phyloP scores from a whole-genome alignment of 2,797 vertebrate species.

The Thripadectes ignobilis region DNA sequence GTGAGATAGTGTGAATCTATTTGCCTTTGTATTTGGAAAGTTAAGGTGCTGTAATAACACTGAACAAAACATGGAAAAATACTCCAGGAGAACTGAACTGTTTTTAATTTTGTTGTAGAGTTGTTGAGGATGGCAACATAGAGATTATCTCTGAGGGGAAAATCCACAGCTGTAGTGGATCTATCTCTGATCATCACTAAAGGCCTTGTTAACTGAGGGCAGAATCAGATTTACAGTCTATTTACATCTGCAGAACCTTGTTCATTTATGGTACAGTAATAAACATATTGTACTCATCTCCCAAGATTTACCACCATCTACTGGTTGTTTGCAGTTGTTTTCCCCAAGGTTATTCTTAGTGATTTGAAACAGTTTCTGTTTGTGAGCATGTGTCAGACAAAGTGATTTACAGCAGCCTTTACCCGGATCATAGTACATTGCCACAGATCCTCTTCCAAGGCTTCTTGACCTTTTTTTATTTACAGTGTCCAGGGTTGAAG shows the following conservation, averaged over 20 bases:
- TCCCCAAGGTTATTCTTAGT: neutral
- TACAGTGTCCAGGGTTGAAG: neutral
- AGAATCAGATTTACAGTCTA: neutral
- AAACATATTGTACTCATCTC: neutral
- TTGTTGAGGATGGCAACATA: neutral
- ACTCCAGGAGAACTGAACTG: neutral
- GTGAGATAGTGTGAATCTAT: neutral
- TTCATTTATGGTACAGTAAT: neutral
- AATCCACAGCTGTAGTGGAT: neutral
- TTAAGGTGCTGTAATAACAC: neutral
- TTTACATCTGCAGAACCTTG: neutral
- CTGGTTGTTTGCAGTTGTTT: neutral
- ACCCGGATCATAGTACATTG: neutral
- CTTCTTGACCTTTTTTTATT: constrained; percentile 33
- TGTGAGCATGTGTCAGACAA: neutral
- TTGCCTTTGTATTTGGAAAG: neutral
- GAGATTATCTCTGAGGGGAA: neutral
- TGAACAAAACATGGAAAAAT: neutral
- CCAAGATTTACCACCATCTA: neutral
- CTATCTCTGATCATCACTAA: neutral
- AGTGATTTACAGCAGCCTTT: constrained; percentile 33
- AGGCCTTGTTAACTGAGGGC: neutral
- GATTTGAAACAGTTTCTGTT: constrained; percentile 3
- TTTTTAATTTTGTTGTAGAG: neutral
- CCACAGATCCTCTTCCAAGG: neutral